Evolutionary conservation across 2,113 vertebrate species (phyloP), one percentile per base, ranked within the genome.

Genomic region (Tachuris rubrigastra): DNA sequence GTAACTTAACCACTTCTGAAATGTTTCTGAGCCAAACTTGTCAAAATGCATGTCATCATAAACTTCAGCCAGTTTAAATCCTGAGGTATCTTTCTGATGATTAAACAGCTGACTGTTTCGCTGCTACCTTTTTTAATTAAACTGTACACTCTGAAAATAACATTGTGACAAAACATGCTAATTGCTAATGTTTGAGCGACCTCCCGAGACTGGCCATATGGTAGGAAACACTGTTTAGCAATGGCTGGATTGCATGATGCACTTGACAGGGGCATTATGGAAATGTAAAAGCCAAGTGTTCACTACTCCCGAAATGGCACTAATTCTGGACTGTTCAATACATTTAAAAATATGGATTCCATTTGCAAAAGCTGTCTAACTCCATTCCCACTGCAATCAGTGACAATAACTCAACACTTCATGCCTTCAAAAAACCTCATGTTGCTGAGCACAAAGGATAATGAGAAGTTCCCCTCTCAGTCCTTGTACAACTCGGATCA

Each of bases 111-210:
- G 81, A 86, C 66, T 91, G n/a, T 94, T 91, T 96, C 76, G 47
- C 85, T 59, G 93, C 62, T 94, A 96, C 90, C 71, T 95, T 60
- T 91, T 95, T 94, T 96, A 96, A 97, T 97, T 96, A 96, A 96
- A 97, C 93, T 83, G 82, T 96, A 93, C 90, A 21, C 37, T 75
- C 88, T 75, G 92, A 96, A 96, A 95, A 94, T 71, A 96, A 89
- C 93, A 72, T 6, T 87, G 90, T 96, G 95, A 96, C 94, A 97
- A 96, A 97, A 96, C 92, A 93, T 85, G 72, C 94, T 97, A 96
- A 96, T 96, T 96, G 86, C 75, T 87, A 62, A 80, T 87, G 85
- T 87, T 49, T 71, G 95, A 94, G 87, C 73, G 85, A 94, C 95
- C 94, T 95, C 96, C 85, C 0, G 76, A 97, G 97, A 97, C 85